Evolutionary conservation across 2,113 vertebrate species (phyloP).

Genomic region (Anarrhichthys ocellatus): DNA sequence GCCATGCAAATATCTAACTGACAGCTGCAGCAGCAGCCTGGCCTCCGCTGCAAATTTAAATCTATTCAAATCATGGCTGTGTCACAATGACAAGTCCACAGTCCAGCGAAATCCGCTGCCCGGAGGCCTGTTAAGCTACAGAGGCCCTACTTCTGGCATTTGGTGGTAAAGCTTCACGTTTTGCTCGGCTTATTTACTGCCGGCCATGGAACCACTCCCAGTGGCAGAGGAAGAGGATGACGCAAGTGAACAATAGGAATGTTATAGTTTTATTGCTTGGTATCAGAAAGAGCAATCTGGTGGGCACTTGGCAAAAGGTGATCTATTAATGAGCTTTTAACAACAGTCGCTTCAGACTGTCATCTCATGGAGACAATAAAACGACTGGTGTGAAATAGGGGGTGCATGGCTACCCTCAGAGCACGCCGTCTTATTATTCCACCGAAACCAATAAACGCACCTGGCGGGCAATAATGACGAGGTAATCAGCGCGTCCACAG

Average conservation of each 20-base stretch:
- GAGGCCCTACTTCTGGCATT: neutral
- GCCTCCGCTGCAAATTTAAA: slow-evolving; percentile 62
- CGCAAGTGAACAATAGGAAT: neutral
- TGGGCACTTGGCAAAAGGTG: neutral
- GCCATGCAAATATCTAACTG: slow-evolving; percentile 71
- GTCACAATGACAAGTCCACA: slow-evolving; percentile 20
- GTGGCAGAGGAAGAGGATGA: neutral
- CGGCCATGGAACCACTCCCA: slow-evolving; percentile 6
- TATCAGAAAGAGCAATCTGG: slow-evolving; percentile 11
- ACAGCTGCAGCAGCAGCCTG: slow-evolving; percentile 48
- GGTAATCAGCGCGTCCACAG: slow-evolving; percentile 34
- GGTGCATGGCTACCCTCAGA: neutral
- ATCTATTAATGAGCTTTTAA: slow-evolving; percentile 24
- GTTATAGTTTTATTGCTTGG: neutral
- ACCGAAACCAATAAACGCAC: slow-evolving; percentile 35
- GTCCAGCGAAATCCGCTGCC: slow-evolving; percentile 11
- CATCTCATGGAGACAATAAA: slow-evolving; percentile 18
- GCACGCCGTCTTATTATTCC: slow-evolving; percentile 4
- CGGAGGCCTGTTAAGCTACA: neutral
- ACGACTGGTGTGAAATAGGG: slow-evolving; percentile 16
- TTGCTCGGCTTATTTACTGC: neutral
- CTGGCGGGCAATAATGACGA: slow-evolving; percentile 28
- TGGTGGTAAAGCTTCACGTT: slow-evolving; percentile 20
- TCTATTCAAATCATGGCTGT: slow-evolving; percentile 69
- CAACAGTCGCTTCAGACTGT: slow-evolving; percentile 15